phyloP scores from a whole-genome alignment of 2,888 invertebrate genomes.

The Drosophila testacea region DNA sequence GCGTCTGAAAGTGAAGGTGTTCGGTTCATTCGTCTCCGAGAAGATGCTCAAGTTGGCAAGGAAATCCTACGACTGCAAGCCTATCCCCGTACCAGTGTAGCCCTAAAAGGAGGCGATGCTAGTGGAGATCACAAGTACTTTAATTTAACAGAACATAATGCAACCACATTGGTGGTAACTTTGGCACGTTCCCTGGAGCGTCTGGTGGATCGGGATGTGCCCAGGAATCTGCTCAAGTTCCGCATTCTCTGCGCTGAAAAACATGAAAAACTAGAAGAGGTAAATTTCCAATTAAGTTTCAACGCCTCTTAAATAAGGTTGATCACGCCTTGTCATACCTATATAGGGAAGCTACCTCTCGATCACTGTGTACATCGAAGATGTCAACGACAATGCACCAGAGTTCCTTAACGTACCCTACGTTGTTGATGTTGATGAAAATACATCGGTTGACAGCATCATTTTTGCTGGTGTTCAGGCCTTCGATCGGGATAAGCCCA shows the following conservation, averaged over 20 bases:
- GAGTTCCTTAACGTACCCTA: conserved; percentile 92
- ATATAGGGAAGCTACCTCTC: conserved; percentile 92
- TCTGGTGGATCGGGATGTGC: conserved; percentile 92
- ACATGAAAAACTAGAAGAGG: conserved; percentile 83
- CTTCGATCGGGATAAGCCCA: conserved; percentile 93
- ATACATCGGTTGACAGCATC: conserved; percentile 91
- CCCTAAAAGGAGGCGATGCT: conserved; percentile 81
- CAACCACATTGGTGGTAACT: conserved; percentile 91
- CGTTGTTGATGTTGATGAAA: conserved; percentile 91
- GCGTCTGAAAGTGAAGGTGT: conserved; percentile 88
- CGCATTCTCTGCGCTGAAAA: conserved; percentile 88
- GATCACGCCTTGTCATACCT: too few relatives aligned
- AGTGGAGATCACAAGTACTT: conserved; percentile 84
- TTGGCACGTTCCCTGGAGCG: conserved; percentile 92
- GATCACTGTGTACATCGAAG: conserved; percentile 95
- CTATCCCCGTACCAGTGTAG: conserved; percentile 89
- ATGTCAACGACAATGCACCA: conserved; percentile 94
- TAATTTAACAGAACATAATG: conserved; percentile 88
- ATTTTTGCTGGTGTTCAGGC: conserved; percentile 93
- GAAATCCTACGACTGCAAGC: conserved; percentile 93
- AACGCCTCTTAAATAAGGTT: too few relatives aligned
- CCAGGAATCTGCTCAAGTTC: conserved; percentile 93
- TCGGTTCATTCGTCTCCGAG: conserved; percentile 93
- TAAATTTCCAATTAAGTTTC: conserved; percentile 33
- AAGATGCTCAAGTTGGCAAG: conserved; percentile 91